Percentiles rank a stretch among this genome's conserved stretches.
Evolutionary conservation across 2,888 invertebrate species (phyloP).

Genomic region (Epinotia nisella): DNA sequence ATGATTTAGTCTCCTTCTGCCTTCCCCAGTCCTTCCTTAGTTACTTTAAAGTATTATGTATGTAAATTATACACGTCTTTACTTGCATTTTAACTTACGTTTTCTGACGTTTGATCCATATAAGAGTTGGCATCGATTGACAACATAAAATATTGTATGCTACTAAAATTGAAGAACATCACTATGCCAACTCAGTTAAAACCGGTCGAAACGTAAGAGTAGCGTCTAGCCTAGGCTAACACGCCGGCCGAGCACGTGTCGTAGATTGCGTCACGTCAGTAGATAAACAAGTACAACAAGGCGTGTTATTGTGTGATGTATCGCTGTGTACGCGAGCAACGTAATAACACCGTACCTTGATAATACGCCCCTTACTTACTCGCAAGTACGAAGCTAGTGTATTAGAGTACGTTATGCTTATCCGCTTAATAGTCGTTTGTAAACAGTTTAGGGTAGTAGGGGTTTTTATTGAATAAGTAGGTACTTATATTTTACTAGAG

Average conservation of each 20-base stretch:
- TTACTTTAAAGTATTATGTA: no score
- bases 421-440: neutral
- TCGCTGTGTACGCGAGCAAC: slow-evolving; percentile 31
- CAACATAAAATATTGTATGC: neutral
- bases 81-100: no score
- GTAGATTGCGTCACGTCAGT: slow-evolving; percentile 41
- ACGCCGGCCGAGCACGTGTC: slow-evolving; percentile 33
- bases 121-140: no score
- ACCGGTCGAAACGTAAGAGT: slow-evolving; percentile 10
- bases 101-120: neutral
- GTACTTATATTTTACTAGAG: neutral
- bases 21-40: no score
- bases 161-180: neutral
- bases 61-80: no score
- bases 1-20: no score
- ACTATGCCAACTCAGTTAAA: slow-evolving; percentile 1
- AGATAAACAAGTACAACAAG: slow-evolving; percentile 44
- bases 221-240: slow-evolving; percentile 14
- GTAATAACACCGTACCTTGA: slow-evolving; percentile 39
- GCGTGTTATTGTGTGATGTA: slow-evolving; percentile 45
- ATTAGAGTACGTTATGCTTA: neutral
- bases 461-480: neutral
- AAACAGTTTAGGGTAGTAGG: neutral
- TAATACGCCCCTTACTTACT: slow-evolving; percentile 26
- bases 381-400: slow-evolving; percentile 15